phyloP scores from a whole-genome alignment of 2,113 vertebrate species.

The Cyanistes caeruleus region DNA sequence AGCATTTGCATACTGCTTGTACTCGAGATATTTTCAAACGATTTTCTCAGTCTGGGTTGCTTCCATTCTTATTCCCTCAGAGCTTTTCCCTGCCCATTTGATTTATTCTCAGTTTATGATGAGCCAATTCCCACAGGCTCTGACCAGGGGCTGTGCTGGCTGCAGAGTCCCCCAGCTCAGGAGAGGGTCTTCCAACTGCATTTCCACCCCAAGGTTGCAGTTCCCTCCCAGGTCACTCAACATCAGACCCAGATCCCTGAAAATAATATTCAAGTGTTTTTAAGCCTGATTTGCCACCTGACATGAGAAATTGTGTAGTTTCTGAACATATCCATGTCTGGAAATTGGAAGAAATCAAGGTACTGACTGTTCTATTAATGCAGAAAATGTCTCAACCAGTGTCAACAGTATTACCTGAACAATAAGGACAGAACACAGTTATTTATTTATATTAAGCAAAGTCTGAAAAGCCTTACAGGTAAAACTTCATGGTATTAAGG shows the following conservation, averaged over 20 bases:
- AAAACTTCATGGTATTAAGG: background rate
- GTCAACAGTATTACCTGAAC: background rate
- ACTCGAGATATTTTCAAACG: background rate
- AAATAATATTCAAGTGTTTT: background rate
- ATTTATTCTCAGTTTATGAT: background rate
- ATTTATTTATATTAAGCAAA: background rate
- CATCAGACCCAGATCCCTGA: background rate
- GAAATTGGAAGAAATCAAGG: background rate
- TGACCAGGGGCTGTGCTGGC: background rate
- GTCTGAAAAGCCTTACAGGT: background rate
- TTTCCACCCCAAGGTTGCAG: background rate
- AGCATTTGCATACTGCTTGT: background rate
- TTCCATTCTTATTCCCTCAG: background rate
- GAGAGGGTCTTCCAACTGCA: background rate
- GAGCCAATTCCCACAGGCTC: background rate
- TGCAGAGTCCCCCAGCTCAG: background rate
- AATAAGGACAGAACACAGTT: background rate
- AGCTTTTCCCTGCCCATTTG: background rate
- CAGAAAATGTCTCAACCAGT: background rate
- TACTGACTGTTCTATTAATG: background rate
- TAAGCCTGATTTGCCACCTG: background rate
- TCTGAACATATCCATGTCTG: background rate
- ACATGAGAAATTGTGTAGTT: background rate
- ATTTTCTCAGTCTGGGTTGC: background rate
- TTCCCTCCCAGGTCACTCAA: background rate